phyloP scores from a whole-genome alignment of 2,888 invertebrate species.

The Gnatocerus cornutus region DNA sequence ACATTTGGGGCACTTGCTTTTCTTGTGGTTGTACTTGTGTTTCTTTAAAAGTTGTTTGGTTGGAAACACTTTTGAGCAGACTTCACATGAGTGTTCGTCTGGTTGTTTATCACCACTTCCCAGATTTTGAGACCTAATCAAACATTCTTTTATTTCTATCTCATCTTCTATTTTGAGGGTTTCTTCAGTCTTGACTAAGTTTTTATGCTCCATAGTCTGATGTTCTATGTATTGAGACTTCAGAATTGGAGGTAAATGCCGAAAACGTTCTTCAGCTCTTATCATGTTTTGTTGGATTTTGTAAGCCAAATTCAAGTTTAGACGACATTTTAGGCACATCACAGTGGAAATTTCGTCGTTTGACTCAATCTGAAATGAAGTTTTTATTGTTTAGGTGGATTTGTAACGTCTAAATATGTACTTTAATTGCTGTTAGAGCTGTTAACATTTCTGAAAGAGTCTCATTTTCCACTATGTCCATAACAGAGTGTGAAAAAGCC shows the following conservation, averaged over 20 bases:
- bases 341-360: constrained; percentile 46
- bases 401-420: not conserved
- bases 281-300: constrained; percentile 59
- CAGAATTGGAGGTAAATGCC: not conserved
- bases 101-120: not conserved
- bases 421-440: constrained; percentile 55
- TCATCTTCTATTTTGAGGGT: not conserved
- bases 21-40: constrained; percentile 61
- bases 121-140: too few species aligned
- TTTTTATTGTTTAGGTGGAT: not conserved
- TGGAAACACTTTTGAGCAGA: constrained; percentile 60
- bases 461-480: constrained; percentile 56
- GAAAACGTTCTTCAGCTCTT: constrained; percentile 51
- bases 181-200: not conserved
- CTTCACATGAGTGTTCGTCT: constrained; percentile 53
- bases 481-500: constrained; percentile 43
- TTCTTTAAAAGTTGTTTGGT: constrained; percentile 56
- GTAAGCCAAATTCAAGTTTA: constrained; percentile 58
- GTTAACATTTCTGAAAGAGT: constrained; percentile 55
- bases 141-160: not conserved
- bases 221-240: not conserved
- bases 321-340: constrained; percentile 56
- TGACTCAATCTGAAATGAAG: constrained; percentile 44
- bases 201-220: not conserved
- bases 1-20: constrained; percentile 63